A percentile compares a stretch with the other conserved stretches of the same genome.
These are phyloP conservation scores for Sternarchorhynchus goeldii DNA, from an alignment of 2,797 vertebrate species.

Conservation along the genomic window DNA sequence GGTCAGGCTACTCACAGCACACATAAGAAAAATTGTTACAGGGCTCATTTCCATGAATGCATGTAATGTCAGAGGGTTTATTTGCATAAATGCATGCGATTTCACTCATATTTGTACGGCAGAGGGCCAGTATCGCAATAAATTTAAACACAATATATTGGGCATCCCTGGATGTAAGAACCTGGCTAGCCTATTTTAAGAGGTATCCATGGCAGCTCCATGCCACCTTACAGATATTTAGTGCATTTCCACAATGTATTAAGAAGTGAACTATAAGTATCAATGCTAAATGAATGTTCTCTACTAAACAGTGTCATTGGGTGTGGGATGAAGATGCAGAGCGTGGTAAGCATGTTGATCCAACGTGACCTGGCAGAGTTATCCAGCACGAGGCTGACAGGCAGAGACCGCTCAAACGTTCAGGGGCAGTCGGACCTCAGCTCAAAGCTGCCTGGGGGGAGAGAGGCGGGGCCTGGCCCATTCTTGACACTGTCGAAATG, in stretches of 20 bases:
- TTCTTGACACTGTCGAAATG: slow-evolving; percentile 26
- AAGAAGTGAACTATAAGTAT: background rate
- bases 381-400: slow-evolving; percentile 41
- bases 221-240: too few species aligned
- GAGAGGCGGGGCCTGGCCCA: slow-evolving; percentile 5
- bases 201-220: too few species aligned
- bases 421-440: slow-evolving; percentile 31
- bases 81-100: too few species aligned
- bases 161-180: too few species aligned
- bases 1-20: too few species aligned
- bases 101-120: too few species aligned
- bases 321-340: slow-evolving; percentile 9
- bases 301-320: background rate
- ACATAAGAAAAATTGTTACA: too few species aligned
- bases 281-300: background rate
- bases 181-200: too few species aligned
- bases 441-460: background rate
- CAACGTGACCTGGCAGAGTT: slow-evolving; percentile 43
- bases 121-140: too few species aligned
- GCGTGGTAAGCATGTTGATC: slow-evolving; percentile 26
- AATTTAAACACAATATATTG: too few species aligned
- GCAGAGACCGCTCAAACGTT: slow-evolving; percentile 37
- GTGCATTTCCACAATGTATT: background rate
- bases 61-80: too few species aligned
- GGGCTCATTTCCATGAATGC: too few species aligned